Conservation (phyloP, 1,140 invertebrate species). For the Rhysida immarginata region DNA sequence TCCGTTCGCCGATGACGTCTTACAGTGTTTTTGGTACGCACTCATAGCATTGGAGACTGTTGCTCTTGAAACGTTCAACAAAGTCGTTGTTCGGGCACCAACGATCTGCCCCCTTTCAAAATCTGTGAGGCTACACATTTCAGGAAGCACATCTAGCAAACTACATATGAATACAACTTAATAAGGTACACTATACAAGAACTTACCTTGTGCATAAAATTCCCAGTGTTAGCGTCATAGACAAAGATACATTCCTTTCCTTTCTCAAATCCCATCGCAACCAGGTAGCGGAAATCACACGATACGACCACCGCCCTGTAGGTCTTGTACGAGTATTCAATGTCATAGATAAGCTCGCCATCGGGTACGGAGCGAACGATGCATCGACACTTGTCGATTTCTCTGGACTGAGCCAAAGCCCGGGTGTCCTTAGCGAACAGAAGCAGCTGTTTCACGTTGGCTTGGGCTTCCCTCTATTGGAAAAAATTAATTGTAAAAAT, state of each 20-base stretch:
- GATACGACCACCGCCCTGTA: conserved; percentile 61
- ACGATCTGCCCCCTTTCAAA: no score
- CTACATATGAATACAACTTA: no score
- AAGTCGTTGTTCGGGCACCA: no score
- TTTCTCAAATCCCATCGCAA: conserved; percentile 65
- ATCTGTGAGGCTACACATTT: no score
- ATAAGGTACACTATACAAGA: no score
- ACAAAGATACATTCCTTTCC: conserved; percentile 67
- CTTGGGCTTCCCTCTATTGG: conserved; percentile 53
- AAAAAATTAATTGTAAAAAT: background rate
- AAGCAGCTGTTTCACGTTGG: conserved; percentile 67
- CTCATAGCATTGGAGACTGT: no score
- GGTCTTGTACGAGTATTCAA: conserved; percentile 58
- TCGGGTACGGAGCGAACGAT: conserved; percentile 27
- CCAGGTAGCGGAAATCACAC: conserved; percentile 58
- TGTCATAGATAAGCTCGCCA: conserved; percentile 59
- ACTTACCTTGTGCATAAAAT: conserved; percentile 50
- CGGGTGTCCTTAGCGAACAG: conserved; percentile 67
- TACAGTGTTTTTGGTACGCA: no score
- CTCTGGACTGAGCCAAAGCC: conserved; percentile 61
- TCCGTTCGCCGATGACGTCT: no score
- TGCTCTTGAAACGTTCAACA: no score
- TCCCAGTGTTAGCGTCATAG: conserved; percentile 67
- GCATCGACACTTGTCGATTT: conserved; percentile 16
- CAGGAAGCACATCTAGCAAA: no score